Evolutionary conservation across 2,113 vertebrate genomes (phyloP).

Genomic region (Podiceps cristatus): DNA sequence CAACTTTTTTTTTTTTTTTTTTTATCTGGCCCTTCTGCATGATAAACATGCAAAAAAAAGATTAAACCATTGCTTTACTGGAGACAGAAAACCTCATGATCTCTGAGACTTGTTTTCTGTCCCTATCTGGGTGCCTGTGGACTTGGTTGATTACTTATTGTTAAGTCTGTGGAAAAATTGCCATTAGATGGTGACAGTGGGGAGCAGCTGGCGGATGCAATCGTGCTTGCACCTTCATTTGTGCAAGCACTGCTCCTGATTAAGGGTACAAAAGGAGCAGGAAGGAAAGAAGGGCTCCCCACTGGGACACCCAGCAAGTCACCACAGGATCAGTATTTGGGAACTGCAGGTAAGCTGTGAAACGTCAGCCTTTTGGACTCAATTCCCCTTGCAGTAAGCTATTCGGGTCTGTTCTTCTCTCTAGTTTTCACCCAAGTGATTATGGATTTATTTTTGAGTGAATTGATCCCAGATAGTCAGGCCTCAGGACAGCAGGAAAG

Average conservation of each 20-base stretch:
- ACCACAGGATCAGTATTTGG: not conserved
- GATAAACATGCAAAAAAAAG: not conserved
- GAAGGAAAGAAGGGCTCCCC: not conserved
- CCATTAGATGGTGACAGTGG: not conserved
- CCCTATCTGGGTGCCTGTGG: not conserved
- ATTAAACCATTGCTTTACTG: not conserved
- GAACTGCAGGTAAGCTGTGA: not conserved
- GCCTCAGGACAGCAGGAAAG: not conserved
- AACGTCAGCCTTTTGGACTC: not conserved
- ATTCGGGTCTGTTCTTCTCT: not conserved
- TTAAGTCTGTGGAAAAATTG: not conserved
- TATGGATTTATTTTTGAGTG: not conserved
- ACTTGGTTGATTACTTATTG: not conserved
- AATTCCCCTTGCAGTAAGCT: fast-evolving
- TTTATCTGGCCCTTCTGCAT: not conserved
- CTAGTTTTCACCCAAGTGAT: fast-evolving
- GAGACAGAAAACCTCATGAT: not conserved
- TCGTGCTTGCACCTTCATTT: not conserved
- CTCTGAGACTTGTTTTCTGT: not conserved
- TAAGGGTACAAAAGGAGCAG: not conserved
- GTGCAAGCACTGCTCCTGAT: fast-evolving
- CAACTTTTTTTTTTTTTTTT: not conserved
- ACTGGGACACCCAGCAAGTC: not conserved
- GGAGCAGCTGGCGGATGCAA: not conserved
- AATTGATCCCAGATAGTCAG: not conserved